Evolutionary conservation across 2,888 invertebrate species (phyloP).

Genomic region (Troilus luridus): DNA sequence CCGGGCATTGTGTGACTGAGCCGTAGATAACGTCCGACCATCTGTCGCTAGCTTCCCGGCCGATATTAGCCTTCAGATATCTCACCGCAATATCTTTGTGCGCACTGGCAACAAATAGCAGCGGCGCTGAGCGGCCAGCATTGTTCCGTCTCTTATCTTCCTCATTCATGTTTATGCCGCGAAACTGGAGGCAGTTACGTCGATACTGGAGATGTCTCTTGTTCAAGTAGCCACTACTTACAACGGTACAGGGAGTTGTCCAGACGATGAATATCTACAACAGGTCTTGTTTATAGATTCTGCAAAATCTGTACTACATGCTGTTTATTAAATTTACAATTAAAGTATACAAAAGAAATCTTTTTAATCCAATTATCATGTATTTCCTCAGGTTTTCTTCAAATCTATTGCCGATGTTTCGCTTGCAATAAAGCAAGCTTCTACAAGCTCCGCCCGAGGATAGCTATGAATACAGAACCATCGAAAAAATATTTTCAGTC

Average conservation of each 20-base stretch:
- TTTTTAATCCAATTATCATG: too few relatives aligned
- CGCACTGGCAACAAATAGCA: background rate
- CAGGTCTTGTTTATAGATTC: too few relatives aligned
- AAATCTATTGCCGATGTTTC: too few relatives aligned
- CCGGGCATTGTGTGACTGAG: constrained; percentile 35
- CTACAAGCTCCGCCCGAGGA: too few relatives aligned
- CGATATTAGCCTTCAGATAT: constrained; percentile 1
- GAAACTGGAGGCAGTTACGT: background rate
- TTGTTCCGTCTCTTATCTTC: constrained; percentile 2
- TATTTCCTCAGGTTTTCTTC: too few relatives aligned
- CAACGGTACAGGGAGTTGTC: background rate
- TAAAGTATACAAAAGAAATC: too few relatives aligned
- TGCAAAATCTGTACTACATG: too few relatives aligned
- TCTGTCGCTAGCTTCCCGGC: constrained; percentile 9
- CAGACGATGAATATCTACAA: background rate
- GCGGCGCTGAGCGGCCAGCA: background rate
- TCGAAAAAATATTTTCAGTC: too few relatives aligned
- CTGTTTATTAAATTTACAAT: too few relatives aligned
- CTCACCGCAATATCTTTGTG: constrained; percentile 21
- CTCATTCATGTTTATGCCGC: constrained; percentile 5
- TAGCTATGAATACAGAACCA: too few relatives aligned
- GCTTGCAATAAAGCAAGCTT: too few relatives aligned
- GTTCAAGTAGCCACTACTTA: background rate
- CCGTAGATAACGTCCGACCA: background rate
- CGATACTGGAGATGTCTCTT: background rate